Evolutionary conservation across 2,888 invertebrate species (phyloP), one percentile per base, ranked within the genome.

Genomic region (Camptogramma bilineatum): DNA sequence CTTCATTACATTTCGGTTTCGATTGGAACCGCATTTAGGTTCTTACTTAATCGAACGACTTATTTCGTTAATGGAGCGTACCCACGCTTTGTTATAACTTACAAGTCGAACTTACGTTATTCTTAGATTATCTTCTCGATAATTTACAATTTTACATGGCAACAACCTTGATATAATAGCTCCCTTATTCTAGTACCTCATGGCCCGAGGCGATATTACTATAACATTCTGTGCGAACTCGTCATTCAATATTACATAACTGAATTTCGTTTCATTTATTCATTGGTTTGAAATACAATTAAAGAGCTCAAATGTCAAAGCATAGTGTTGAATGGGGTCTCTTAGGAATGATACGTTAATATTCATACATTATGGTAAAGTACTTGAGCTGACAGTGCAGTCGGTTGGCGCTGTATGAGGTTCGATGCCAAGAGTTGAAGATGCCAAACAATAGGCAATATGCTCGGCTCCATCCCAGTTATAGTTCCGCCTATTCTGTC

Each of bases 401-500:
- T 85, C 78, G 76, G 79, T 81, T 75, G 80, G 79, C 75, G 75
- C 77, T 76, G 60, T 64, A 57, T 78, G 77, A 85, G 78, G 82
- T 86, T 84, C 80, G 86, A 90, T 93, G 92, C 92, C 92, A 93
- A 93, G 81, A 90, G 84, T 83, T 80, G 84, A 79, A 87, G 88
- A 90, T 91, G 92, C 91, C 92, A 93, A 90, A 90, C 89, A 91
- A 91, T 87, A 87, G 88, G 88, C 90, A 89, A 88, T 90, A 89
- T 84, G 86, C 83, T 78, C 73, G 81, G 79, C 78, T 81, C 75
- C 78, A 77, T 75, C 76, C 75, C 73, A 75, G 73, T 78, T 87
- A 86, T 85, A 81, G 84, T 87, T 87, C 86, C 85, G 87, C 78
- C 82, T 83, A 82, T 79, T 71, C 73, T 81, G 84, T 84, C 80